Evolutionary conservation across 2,888 invertebrate genomes (phyloP), one percentile per base, ranked within the genome.

Genomic region (Morpho deidamia): DNA sequence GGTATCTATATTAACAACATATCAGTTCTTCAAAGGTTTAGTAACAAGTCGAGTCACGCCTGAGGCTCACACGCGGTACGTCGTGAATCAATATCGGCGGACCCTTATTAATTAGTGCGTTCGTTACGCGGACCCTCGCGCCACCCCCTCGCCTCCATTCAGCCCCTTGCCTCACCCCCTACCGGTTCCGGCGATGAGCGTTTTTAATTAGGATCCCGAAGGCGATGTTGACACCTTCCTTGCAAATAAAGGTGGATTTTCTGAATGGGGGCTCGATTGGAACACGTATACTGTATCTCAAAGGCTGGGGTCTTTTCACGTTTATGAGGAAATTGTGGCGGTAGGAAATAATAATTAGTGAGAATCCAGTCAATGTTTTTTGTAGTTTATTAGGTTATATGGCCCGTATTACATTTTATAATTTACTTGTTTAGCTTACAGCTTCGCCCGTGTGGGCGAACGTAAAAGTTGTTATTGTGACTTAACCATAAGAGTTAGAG

Each of bases 101-200:
- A 83, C 86, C 86, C 84, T 85, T 85, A 87, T 87, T 88, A 88
- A 88, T 88, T 88, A 87, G 86, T 84, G 85, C 85, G 86, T 86
- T 84, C 82, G 77, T 74, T 75, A 74, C 78, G 75, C 71, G 74
- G 73, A 74, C 76, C 72, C 73, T 72, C 73, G 72, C 72, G 67
- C 66, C 56, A 54, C 58, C 58, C 54, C 44, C 55, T 33, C n/a
- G 46, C 49, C 48, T 56, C 47, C 52, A 42, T 42, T 43, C 55
- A 56, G 62, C 66, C 60, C 64, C 60, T 55, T 55, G 51, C 62
- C 33, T 42, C 56, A 48, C 55, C 64, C 58, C 61, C 56, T 58
- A 47, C 63, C 68, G 61, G 62, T 71, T 64, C 65, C 64, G 65
- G 63, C 76, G 74, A 74, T 73, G 77, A 82, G 76, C 82, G 82